phyloP scores from a whole-genome alignment of 2,888 invertebrate genomes.

The Papilio elwesi region DNA sequence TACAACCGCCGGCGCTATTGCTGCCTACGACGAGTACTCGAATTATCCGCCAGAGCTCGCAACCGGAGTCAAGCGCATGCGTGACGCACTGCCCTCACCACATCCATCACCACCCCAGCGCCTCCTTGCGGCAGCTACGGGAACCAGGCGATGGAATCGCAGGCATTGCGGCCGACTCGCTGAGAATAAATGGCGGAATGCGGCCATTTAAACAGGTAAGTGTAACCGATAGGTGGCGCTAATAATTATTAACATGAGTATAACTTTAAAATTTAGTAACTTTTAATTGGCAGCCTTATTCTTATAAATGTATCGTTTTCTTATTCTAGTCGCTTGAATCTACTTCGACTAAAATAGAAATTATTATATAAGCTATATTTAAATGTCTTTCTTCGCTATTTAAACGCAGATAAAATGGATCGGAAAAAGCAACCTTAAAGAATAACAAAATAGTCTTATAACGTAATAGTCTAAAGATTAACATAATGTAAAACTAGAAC shows the following conservation, averaged over 20 bases:
- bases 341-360: not conserved
- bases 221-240: constrained; percentile 70
- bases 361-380: not conserved
- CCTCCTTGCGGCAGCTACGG: constrained; percentile 93
- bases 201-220: constrained; percentile 97
- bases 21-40: constrained; percentile 89
- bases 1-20: constrained; percentile 88
- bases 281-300: constrained; percentile 9
- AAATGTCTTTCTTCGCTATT: too few relatives aligned
- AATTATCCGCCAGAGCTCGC: constrained; percentile 95
- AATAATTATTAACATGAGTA: constrained; percentile 36
- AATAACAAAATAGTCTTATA: too few relatives aligned
- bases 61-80: constrained; percentile 90
- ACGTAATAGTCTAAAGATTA: too few relatives aligned
- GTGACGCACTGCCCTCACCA: constrained; percentile 86
- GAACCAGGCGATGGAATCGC: constrained; percentile 95
- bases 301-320: not conserved
- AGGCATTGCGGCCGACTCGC: constrained; percentile 97
- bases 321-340: constrained; percentile 4
- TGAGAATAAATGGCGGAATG: constrained; percentile 98
- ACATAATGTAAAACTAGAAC: too few relatives aligned
- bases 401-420: too few relatives aligned
- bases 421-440: too few relatives aligned
- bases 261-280: constrained; percentile 36
- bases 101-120: constrained; percentile 89